Conservation (phyloP, 2,797 vertebrate genomes). For the Arremon brunneinucha region DNA sequence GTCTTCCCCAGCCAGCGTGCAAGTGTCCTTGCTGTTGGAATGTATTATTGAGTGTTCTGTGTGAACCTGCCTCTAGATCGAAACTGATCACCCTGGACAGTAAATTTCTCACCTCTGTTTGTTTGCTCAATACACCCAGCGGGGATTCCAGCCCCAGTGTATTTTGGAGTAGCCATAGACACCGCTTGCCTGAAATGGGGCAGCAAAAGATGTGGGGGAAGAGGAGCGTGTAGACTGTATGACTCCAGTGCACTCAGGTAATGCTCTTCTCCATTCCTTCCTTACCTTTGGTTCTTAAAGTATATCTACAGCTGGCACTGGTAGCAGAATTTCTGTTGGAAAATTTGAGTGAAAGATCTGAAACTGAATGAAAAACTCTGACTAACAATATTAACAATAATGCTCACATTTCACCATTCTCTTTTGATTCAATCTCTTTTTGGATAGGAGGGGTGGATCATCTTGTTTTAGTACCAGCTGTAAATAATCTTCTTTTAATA, state of each 20-base stretch:
- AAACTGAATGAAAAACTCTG: neutral
- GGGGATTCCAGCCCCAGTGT: slow-evolving; percentile 92
- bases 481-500: neutral
- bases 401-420: neutral
- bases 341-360: neutral
- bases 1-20: neutral
- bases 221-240: slow-evolving; percentile 89
- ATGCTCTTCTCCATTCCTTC: neutral
- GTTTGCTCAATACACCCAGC: slow-evolving; percentile 74
- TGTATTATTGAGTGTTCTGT: neutral
- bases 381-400: neutral
- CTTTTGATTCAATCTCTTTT: neutral
- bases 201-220: slow-evolving; percentile 84
- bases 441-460: fast-evolving
- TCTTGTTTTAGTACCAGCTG: neutral
- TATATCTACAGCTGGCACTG: neutral
- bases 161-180: slow-evolving; percentile 91
- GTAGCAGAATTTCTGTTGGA: neutral
- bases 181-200: slow-evolving; percentile 93
- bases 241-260: slow-evolving; percentile 89
- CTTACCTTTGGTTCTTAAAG: neutral
- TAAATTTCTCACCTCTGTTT: neutral
- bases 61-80: neutral
- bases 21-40: neutral
- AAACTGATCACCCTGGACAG: neutral